Evolutionary conservation across 1,140 invertebrate genomes (phyloP).

Genomic region (Meloidogyne exigua): DNA sequence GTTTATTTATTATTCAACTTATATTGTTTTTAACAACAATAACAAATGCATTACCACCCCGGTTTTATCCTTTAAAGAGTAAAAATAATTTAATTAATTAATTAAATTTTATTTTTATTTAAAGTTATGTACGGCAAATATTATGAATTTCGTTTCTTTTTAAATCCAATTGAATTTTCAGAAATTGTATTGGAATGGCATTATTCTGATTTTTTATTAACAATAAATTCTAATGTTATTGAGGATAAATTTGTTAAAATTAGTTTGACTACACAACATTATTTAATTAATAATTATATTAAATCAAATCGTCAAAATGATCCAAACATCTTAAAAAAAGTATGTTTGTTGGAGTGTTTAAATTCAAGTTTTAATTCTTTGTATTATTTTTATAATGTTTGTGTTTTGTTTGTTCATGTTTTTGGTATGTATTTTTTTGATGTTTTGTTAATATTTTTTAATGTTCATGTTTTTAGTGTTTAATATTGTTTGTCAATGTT

Average conservation of each 20-base stretch:
- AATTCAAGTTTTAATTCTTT: too few relatives aligned
- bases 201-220: background rate
- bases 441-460: too few relatives aligned
- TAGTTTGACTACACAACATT: background rate
- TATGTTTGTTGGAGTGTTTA: background rate
- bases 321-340: background rate
- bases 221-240: background rate
- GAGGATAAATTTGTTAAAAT: background rate
- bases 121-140: background rate
- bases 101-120: background rate
- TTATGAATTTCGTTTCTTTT: background rate
- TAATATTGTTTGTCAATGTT: too few relatives aligned
- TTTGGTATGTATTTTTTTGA: too few relatives aligned
- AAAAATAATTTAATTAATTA: background rate
- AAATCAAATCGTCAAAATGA: background rate
- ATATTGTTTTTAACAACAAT: background rate
- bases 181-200: background rate
- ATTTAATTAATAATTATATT: constrained; percentile 2
- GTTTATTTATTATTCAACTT: too few relatives aligned
- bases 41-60: background rate
- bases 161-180: background rate
- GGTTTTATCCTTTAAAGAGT: background rate
- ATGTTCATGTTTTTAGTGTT: too few relatives aligned
- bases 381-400: too few relatives aligned
- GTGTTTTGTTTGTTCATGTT: too few relatives aligned